These are phyloP conservation scores for Pogonocichla stellata DNA, from an alignment of 2,113 vertebrate species.

Conservation along the genomic window DNA sequence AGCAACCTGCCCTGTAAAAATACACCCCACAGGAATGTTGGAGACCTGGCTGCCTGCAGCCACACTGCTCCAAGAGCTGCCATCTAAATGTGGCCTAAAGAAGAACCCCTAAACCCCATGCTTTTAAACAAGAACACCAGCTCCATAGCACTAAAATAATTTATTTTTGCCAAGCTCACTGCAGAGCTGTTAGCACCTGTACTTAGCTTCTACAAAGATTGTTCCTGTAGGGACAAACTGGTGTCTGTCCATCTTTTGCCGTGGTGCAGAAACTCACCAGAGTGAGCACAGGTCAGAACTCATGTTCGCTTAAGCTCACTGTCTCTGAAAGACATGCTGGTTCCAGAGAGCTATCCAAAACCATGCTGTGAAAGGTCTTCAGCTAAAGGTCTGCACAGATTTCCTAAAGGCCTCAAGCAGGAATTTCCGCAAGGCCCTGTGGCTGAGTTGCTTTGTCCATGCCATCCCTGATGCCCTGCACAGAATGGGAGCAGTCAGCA, in stretches of 20 bases:
- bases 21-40: rapidly evolving
- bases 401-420: background rate
- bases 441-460: rapidly evolving
- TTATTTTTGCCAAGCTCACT: background rate
- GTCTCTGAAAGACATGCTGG: background rate
- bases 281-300: background rate
- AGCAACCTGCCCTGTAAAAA: background rate
- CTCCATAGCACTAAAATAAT: background rate
- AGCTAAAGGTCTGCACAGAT: background rate
- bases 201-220: background rate
- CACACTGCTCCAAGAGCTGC: background rate
- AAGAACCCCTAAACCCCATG: rapidly evolving
- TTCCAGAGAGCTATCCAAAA: background rate
- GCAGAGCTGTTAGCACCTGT: background rate
- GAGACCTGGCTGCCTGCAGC: background rate
- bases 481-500: background rate
- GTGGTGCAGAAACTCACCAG: background rate
- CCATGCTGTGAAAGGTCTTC: rapidly evolving
- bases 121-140: background rate
- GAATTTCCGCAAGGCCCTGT: background rate
- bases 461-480: rapidly evolving
- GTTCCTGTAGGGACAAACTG: background rate
- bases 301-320: background rate
- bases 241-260: background rate
- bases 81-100: background rate